Base-by-base conservation (phyloP, 2,888 invertebrate species). In the Autographa gamma region DNA sequence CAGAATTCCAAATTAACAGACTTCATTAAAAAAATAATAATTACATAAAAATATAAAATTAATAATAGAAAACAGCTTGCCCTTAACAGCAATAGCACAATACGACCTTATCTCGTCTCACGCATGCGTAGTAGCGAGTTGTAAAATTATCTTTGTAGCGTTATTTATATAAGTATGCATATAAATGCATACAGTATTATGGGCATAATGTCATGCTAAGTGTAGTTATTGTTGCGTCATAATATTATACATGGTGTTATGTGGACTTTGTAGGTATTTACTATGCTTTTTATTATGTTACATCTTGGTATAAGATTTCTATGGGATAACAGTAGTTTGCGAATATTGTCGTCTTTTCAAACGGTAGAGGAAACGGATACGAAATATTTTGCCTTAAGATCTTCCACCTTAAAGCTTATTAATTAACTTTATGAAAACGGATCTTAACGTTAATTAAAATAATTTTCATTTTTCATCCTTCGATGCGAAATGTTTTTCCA, bases 61-160 rank as follows among this genome's bases (percentile, higher is more conserved):
- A 74, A 25, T 74, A 62, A 54, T 31, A 14, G 61, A 5, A 54
- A 48, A 34, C 48, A 56, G 32, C 77, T 72, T 74, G 52, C 63
- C 84, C 79, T 82, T 82, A 84, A 84, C 41, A 14, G 60, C 38
- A 73, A 69, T 83, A 85, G 82, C 83, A 85, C 87, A 85, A 84
- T 80, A 83, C 74, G 34, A 1, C 64, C 81, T 91, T 92, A 91
- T 92, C 92, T 71, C 58, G n/a, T 61, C 73, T 61, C 72, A 81
- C 80, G 79, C 84, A 82, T 82, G 83, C 85, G 85, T 87, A 87
- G 86, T 85, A 79, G 73, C 64, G 81, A 76, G 88, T 91, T 86
- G 91, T 92, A 91, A 89, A 91, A 89, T 89, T 90, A 92, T 92
- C 92, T 76, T 58, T 63, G 43, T 59, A 43, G 59, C 59, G 58